Base-by-base conservation (phyloP, 2,797 vertebrate species). In the Diceros bicornis region DNA sequence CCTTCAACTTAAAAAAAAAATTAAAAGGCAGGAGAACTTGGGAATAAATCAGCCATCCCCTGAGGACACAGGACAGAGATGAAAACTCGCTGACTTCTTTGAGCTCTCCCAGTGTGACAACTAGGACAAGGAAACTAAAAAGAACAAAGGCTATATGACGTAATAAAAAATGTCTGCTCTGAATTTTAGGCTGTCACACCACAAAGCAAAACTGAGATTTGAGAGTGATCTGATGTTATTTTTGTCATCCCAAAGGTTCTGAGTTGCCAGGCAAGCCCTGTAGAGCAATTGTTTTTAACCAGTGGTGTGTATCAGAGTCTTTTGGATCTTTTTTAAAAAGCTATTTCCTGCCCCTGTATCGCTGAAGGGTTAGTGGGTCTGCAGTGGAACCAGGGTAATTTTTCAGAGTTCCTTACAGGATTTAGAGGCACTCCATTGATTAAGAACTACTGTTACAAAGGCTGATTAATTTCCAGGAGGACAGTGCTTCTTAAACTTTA, bases 41-140 rank as follows among this genome's bases (percentile, higher is more conserved):
- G 93, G 85, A 98, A 98, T 97, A 98, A 98, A 97, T 86, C 96
- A 97, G 4, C 20, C 4, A 10, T 96, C 71, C 94, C 66, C 95
- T 32, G 89, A 93, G 75, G 55, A 71, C 81, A 95, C 50, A 57
- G 52, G 18, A 96, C 47, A 62, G 96, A 79, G 52, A 97, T 91
- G 68, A 98, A 98, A 98, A 97, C 55, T 68, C 71, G 1, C 41
- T 66, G 88, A 82, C 90, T 97, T 96, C 97, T 97, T 94, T 79
- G 84, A 98, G 74, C 92, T 96, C 91, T 98, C 68, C 32, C 64
- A 64, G 25, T 44, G 47, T 82, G 86, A 89, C 52, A 88, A 79
- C 57, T 8, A 90, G 64, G 77, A 89, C 78, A 77, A 34, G 83
- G 50, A 92, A 96, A 47, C 16, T 87, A 47, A 90, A 96, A 94